Base-by-base conservation (phyloP, 2,797 vertebrate genomes). In the Rousettus madagascariensis region DNA sequence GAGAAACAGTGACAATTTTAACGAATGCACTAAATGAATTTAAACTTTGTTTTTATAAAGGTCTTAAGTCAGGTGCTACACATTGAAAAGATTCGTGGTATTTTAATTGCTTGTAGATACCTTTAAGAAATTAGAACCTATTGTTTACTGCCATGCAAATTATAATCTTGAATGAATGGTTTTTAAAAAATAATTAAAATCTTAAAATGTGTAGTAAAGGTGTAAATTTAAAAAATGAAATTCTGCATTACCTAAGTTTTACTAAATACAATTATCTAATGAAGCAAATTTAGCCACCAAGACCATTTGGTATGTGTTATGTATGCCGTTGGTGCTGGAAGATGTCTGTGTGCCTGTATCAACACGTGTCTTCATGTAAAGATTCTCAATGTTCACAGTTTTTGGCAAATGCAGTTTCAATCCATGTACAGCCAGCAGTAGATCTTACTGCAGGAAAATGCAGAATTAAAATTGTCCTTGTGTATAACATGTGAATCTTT, bases 171-270 rank as follows among this genome's bases (percentile, higher is more conserved):
- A 95, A 78, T 86, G 26, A 95, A 78, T 86, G 26, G 15, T 71
- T 68, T 96, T 95, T 95, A 68, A 63, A 20, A 61, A 86, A 63
- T 93, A 93, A 65, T 46, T 86, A 87, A 78, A 90, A 57, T 84
- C n/a, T 96, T 87, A 90, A 53, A 46, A 69, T 65, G 19, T 95
- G n/a, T 92, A 79, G 75, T 96, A 77, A 95, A 93, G 51, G 91
- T 94, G 19, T 59, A 74, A 95, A 51, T 86, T 79, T n/a, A 51
- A 43, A 85, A 94, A 91, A 82, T 41, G 26, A 83, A 84, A 77
- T 68, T 96, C 63, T 95, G 65, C 59, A 53, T 65, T 78, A 90
- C 85, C n/a, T 94, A 91, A 80, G 49, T 86, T 94, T 95, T 85
- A 78, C 69, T 26, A 78, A 91, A 46, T 71, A 84, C 3, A 20